Evolutionary conservation across 2,113 vertebrate species (phyloP), one percentile per base, ranked within the genome.

Genomic region (Proterorhinus semilunaris): DNA sequence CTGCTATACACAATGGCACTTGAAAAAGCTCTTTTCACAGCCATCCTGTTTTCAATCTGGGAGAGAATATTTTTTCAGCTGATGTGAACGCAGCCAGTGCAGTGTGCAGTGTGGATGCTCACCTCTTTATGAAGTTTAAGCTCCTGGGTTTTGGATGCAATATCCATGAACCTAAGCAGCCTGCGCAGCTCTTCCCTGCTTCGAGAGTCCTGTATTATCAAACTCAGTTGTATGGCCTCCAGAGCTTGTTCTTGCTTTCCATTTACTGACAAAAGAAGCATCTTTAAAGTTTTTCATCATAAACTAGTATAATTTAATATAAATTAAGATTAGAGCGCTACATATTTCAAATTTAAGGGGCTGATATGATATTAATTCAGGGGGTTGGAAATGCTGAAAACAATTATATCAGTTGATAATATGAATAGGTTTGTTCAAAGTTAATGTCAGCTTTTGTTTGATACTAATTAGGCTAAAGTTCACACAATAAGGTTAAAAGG

Each of bases 11-110:
- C 92, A 45, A 99, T 93, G 61, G 96, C 94, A 85, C 91, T 95
- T 16, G 95, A 95, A 78, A 99, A 99, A 0, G 93, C 93, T 85
- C 98, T 94, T 89, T 98, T 99, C 83, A 99, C 95, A 45, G 95
- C 94, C 96, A 99, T 99, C 76, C 96, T 90, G 89, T 98, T 99
- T 79, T 99, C 96, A 58, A 95, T 91, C 98, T 99, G 66, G 57
- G 55, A n/a, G 54, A 71, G 53, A 68, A 48, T 42, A 5, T 46
- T 12, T 16, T 63, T 10, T 0, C 15, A 27, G 61, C 85, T 65
- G 57, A 12, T 44, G 13, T 45, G 10, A 15, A 45, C 49, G 17
- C 0, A 64, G 17, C 8, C 13, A 48, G 27, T 27, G 58, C 8
- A 11, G 9, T 9, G 4, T 9, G 11, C 43, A 4, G 45, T 51